Percentiles rank a stretch among this genome's conserved stretches.
Evolutionary conservation across 1,140 invertebrate genomes (phyloP).

Genomic region (Olivierus martensii): DNA sequence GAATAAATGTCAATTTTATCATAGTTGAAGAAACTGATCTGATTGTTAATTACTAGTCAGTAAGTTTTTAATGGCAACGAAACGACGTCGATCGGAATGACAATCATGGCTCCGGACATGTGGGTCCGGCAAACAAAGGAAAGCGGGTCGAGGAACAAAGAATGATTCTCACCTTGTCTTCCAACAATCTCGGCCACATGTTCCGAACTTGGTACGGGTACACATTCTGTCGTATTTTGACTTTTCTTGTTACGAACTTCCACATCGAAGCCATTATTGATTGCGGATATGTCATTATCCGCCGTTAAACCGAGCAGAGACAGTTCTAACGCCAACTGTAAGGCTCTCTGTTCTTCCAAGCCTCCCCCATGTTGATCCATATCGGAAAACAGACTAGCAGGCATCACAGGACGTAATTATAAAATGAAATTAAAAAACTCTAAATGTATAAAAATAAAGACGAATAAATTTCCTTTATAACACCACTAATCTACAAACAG

Average conservation of each 20-base stretch:
- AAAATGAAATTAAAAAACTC: not conserved
- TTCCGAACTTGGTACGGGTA: constrained; percentile 95
- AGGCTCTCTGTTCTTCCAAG: constrained; percentile 70
- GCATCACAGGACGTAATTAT: constrained; percentile 13
- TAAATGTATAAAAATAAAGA: not conserved
- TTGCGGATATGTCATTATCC: constrained; percentile 17
- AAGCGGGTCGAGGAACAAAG: too few species aligned
- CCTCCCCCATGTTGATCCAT: constrained; percentile 25
- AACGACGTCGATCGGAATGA: too few species aligned
- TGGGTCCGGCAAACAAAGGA: too few species aligned
- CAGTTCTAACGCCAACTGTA: constrained; percentile 78
- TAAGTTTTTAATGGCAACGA: too few species aligned
- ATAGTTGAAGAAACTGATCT: too few species aligned
- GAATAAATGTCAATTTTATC: too few species aligned
- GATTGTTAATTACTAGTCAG: too few species aligned
- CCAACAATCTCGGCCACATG: constrained; percentile 99
- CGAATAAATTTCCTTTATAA: not conserved
- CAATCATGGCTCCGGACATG: too few species aligned
- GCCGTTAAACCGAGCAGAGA: constrained; percentile 56
- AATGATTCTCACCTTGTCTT: constrained; percentile 72
- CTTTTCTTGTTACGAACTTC: constrained; percentile 54
- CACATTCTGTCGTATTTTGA: constrained; percentile 98
- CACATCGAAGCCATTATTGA: constrained; percentile 39
- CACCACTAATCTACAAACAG: too few species aligned
- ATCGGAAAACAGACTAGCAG: constrained; percentile 14